phyloP scores from a whole-genome alignment of 2,797 vertebrate species.

The Crenuchus spilurus region DNA sequence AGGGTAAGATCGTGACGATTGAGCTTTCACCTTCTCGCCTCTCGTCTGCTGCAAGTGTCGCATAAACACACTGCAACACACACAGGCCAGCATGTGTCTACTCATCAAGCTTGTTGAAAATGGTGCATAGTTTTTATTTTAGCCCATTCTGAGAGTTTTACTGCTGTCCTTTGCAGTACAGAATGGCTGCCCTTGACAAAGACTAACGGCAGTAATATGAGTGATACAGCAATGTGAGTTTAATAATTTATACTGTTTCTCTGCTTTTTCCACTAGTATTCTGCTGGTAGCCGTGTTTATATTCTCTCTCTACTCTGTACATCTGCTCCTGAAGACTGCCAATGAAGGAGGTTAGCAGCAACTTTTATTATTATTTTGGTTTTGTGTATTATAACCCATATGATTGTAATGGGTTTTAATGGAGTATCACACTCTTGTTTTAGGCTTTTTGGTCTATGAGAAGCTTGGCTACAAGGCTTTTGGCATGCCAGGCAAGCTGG shows the following conservation, averaged over 20 bases:
- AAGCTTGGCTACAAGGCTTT: conserved; percentile 94
- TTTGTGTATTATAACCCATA: neutral
- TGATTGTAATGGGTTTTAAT: neutral
- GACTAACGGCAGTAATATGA: neutral
- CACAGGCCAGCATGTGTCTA: neutral
- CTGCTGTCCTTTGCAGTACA: neutral
- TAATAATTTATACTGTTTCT: conserved; percentile 23
- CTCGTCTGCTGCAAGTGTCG: neutral
- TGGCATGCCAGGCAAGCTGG: conserved; percentile 91
- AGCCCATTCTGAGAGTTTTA: neutral
- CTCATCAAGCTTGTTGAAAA: conserved; percentile 4
- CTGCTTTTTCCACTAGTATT: conserved; percentile 77
- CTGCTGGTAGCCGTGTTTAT: conserved; percentile 88
- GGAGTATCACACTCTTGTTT: neutral
- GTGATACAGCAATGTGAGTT: neutral
- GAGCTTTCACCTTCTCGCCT: neutral
- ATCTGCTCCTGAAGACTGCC: conserved; percentile 95
- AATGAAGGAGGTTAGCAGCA: conserved; percentile 92
- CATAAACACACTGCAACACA: conserved; percentile 7
- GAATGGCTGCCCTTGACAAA: neutral
- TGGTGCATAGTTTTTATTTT: conserved; percentile 2
- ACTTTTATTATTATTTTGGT: neutral
- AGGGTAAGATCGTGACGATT: neutral
- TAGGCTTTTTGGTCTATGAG: conserved; percentile 93
- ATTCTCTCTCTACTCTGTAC: conserved; percentile 96